Conservation (phyloP, 2,888 invertebrate species). For the Dryococelus australis region DNA sequence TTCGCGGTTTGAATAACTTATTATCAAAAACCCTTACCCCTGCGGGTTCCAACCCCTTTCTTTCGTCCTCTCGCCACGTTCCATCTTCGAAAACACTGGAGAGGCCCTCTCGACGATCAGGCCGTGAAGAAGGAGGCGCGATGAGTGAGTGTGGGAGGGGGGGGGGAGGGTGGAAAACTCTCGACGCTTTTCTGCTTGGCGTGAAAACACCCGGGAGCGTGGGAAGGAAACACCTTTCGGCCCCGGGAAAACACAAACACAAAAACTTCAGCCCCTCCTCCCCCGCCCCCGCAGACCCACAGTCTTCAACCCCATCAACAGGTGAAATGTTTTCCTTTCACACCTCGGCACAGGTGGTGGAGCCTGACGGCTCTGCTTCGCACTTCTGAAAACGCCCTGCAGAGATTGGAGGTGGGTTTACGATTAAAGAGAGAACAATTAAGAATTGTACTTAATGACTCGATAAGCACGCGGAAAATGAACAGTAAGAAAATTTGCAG, state of each 20-base stretch:
- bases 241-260: not conserved
- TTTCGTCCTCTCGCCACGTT: not conserved
- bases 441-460: too few species aligned
- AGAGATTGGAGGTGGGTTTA: too few species aligned
- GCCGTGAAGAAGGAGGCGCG: not conserved
- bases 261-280: not conserved
- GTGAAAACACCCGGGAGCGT: not conserved
- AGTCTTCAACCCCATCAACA: not conserved
- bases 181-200: not conserved
- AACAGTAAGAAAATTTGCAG: too few species aligned
- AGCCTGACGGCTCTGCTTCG: not conserved
- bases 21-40: not conserved
- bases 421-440: too few species aligned
- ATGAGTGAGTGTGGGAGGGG: not conserved
- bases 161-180: not conserved
- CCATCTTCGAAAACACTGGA: not conserved
- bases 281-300: too few species aligned
- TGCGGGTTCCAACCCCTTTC: too few species aligned
- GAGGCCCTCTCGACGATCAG: not conserved
- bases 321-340: not conserved
- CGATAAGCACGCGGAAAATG: too few species aligned
- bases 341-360: not conserved
- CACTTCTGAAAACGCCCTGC: not conserved
- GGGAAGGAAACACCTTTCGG: not conserved
- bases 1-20: not conserved